Evolutionary conservation across 1,140 invertebrate species (phyloP).

Genomic region (Calliphora vicina): DNA sequence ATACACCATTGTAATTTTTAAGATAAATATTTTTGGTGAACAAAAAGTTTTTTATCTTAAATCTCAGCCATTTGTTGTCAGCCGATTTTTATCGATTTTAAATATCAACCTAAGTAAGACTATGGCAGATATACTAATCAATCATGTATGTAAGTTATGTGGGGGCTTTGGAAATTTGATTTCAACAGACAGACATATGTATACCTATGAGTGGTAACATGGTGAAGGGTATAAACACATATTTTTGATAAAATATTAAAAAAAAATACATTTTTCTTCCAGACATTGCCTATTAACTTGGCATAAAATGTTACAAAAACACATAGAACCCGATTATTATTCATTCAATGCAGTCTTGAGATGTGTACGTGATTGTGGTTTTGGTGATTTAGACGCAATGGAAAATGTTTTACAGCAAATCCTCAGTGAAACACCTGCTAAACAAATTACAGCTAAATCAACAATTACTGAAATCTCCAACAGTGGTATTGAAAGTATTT

Average conservation of each 20-base stretch:
- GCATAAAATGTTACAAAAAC: conserved; percentile 77
- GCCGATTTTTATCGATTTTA: too few species aligned
- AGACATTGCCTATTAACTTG: conserved; percentile 81
- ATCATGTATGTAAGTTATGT: too few species aligned
- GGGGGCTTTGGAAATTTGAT: too few species aligned
- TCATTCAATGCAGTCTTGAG: conserved; percentile 84
- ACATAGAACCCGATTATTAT: conserved; percentile 73
- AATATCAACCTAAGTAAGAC: too few species aligned
- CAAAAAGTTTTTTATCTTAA: too few species aligned
- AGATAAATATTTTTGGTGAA: background rate
- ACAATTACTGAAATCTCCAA: background rate
- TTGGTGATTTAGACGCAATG: conserved; percentile 73
- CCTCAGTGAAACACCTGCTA: conserved; percentile 29
- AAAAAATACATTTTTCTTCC: background rate
- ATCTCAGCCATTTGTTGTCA: too few species aligned
- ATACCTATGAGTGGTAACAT: too few species aligned
- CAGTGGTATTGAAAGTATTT: background rate
- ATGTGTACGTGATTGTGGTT: conserved; percentile 78
- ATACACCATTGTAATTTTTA: background rate
- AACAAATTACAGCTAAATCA: background rate
- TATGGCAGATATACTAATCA: too few species aligned
- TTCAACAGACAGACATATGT: too few species aligned
- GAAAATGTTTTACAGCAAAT: conserved; percentile 62
- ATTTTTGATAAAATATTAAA: too few species aligned
- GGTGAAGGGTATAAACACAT: too few species aligned